phyloP scores from a whole-genome alignment of 2,113 vertebrate species.

The Sardina pilchardus region DNA sequence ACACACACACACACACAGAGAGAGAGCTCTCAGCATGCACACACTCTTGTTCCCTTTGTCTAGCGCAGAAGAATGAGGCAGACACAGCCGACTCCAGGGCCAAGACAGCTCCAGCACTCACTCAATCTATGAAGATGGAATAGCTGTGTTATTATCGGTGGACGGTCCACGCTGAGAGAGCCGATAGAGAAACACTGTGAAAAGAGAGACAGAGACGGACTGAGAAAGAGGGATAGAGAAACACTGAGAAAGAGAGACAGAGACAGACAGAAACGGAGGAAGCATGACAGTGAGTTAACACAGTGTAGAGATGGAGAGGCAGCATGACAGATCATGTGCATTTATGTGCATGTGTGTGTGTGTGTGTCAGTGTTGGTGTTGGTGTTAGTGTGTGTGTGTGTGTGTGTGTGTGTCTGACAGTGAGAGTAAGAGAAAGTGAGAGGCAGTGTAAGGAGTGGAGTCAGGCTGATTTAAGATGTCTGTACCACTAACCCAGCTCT shows the following conservation, averaged over 20 bases:
- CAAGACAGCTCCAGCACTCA: background rate
- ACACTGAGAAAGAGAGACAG: background rate
- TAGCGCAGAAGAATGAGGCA: background rate
- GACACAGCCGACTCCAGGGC: background rate
- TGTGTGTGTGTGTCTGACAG: background rate
- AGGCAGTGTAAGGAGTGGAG: background rate
- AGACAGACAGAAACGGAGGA: background rate
- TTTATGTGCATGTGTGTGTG: constrained; percentile 17
- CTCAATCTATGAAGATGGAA: background rate
- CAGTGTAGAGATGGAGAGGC: too few relatives aligned
- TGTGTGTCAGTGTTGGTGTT: background rate
- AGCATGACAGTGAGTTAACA: too few relatives aligned
- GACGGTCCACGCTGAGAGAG: too few relatives aligned
- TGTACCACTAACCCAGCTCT: too few relatives aligned
- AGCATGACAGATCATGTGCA: background rate
- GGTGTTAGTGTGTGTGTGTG: background rate
- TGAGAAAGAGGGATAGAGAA: too few relatives aligned
- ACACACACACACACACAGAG: background rate
- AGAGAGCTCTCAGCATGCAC: background rate
- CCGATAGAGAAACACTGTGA: too few relatives aligned
- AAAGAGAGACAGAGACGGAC: background rate
- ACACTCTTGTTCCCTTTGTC: background rate
- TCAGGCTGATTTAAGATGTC: background rate
- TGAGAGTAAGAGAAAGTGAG: too few relatives aligned
- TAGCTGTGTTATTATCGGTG: background rate